phyloP scores from a whole-genome alignment of 2,113 vertebrate genomes.

The Macrotis lagotis region DNA sequence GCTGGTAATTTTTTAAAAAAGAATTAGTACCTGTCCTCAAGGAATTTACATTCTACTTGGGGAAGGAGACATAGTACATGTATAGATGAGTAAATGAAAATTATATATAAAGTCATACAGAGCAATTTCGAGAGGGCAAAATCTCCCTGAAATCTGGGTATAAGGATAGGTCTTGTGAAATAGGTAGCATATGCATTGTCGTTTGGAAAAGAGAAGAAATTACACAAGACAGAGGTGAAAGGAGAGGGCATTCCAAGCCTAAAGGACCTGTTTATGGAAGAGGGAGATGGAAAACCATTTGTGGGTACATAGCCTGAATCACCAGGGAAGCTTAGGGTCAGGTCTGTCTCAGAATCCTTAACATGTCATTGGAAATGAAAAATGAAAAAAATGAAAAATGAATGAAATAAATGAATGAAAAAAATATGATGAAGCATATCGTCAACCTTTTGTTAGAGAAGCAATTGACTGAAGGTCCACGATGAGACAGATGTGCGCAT shows the following conservation, averaged over 20 bases:
- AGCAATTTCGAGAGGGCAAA: background rate
- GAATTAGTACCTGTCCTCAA: background rate
- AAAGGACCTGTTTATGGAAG: background rate
- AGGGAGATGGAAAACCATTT: background rate
- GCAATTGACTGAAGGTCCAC: background rate
- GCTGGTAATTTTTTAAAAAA: background rate
- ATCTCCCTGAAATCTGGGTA: background rate
- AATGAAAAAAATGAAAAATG: too few species aligned
- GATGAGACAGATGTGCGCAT: background rate
- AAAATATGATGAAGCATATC: background rate
- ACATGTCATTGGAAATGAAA: background rate
- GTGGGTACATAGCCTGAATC: background rate
- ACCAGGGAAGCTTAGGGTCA: background rate
- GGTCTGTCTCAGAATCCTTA: background rate
- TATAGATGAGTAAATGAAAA: background rate
- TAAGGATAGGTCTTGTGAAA: background rate
- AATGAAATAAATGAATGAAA: background rate
- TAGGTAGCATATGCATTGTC: background rate
- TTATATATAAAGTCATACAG: background rate
- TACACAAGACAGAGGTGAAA: background rate
- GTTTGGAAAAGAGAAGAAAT: background rate
- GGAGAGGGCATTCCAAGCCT: background rate
- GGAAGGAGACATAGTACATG: background rate
- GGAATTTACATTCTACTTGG: background rate
- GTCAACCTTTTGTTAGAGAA: background rate